Percentiles rank a stretch among this genome's conserved stretches.
phyloP scores from a whole-genome alignment of 2,888 invertebrate species.

The Tetragonisca angustula region DNA sequence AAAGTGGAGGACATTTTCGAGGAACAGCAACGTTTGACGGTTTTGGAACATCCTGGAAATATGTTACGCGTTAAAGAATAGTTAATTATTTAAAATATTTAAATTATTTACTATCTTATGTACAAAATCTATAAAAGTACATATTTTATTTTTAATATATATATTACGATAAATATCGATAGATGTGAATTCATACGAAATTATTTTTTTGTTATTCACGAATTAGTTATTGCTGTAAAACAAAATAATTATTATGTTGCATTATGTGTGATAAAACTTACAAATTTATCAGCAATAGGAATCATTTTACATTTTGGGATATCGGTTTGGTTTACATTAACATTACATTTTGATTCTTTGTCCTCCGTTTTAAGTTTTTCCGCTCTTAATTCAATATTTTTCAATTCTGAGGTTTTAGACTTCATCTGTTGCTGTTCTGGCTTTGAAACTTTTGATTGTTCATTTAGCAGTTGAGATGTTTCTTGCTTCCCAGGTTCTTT shows the following conservation, averaged over 20 bases:
- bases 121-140: background rate
- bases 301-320: constrained; percentile 17
- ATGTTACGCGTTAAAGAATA: constrained; percentile 1
- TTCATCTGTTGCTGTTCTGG: background rate
- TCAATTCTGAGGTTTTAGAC: background rate
- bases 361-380: constrained; percentile 1
- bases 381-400: constrained; percentile 3
- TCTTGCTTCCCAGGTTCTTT: background rate
- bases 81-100: background rate
- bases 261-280: constrained; percentile 20
- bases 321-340: constrained; percentile 8
- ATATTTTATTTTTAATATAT: background rate
- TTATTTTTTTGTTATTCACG: background rate
- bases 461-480: background rate
- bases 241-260: background rate
- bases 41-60: constrained; percentile 53
- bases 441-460: background rate
- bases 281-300: constrained; percentile 33
- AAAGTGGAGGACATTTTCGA: constrained; percentile 61
- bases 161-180: background rate
- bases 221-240: background rate
- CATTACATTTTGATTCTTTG: background rate
- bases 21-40: constrained; percentile 73
- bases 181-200: background rate
- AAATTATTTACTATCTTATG: background rate